A percentile compares a stretch with the other conserved stretches of the same genome.
Conservation (phyloP, 2,888 invertebrate species). For the Trissonchulus latispiculum region DNA sequence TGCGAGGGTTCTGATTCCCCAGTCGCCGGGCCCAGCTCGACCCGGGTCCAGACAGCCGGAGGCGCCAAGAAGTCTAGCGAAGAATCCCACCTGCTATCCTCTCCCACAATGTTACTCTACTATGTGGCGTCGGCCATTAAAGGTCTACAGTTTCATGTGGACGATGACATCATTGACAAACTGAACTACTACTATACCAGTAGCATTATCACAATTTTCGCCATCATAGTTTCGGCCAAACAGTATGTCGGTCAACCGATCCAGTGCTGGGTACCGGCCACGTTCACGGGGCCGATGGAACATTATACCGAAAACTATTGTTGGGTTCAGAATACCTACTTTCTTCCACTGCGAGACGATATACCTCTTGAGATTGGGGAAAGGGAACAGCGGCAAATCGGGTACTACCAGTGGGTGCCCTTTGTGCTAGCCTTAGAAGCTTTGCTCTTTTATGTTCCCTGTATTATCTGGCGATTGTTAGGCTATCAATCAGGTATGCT, state of each 20-base stretch:
- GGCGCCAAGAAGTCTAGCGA: no score
- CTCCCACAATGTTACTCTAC: no score
- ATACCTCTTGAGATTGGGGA: slow-evolving; percentile 42
- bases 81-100: no score
- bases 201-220: slow-evolving; percentile 37
- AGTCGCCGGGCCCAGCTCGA: no score
- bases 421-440: slow-evolving; percentile 50
- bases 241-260: slow-evolving; percentile 24
- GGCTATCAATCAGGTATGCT: slow-evolving; percentile 14
- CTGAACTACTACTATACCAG: slow-evolving; percentile 45
- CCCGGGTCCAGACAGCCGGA: no score
- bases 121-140: no score
- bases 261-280: slow-evolving; percentile 44
- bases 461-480: slow-evolving; percentile 48
- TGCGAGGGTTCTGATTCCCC: no score
- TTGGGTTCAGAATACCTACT: slow-evolving; percentile 52
- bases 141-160: slow-evolving; percentile 42
- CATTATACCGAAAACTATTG: slow-evolving; percentile 52
- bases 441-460: slow-evolving; percentile 50
- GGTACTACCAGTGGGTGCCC: no score
- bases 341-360: slow-evolving; percentile 47
- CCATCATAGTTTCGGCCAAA: slow-evolving; percentile 23
- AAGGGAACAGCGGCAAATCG: slow-evolving; percentile 34
- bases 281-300: slow-evolving; percentile 46
- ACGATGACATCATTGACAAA: slow-evolving; percentile 45